A percentile compares a stretch with the other conserved stretches of the same genome.
Conservation (phyloP, 2,888 invertebrate genomes). For the Dorcus parallelipipedus region DNA sequence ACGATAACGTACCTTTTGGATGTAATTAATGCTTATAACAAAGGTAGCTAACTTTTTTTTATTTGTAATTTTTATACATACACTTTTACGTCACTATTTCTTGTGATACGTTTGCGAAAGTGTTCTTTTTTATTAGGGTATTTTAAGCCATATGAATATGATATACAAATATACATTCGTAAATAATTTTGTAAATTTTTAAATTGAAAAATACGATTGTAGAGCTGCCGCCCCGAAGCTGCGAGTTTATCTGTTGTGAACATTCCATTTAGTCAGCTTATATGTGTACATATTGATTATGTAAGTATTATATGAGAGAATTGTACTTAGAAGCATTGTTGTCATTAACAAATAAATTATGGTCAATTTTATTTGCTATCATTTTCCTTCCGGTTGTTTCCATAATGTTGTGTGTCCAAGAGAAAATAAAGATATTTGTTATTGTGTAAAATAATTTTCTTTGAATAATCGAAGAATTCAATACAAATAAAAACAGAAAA, state of each 20-base stretch:
- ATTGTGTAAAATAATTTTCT: no score
- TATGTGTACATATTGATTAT: constrained; percentile 16
- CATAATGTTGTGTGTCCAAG: no score
- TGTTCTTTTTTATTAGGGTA: background rate
- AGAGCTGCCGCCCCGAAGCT: no score
- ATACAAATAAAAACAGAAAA: no score
- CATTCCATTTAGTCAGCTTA: constrained; percentile 20
- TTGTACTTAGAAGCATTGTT: constrained; percentile 18
- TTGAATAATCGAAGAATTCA: no score
- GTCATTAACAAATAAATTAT: constrained; percentile 15
- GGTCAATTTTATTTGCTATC: background rate
- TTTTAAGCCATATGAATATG: background rate
- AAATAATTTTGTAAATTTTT: background rate
- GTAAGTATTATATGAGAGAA: constrained; percentile 6
- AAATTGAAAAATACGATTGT: background rate
- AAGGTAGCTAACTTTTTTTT: constrained; percentile 7
- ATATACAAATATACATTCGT: background rate
- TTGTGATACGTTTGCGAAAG: background rate
- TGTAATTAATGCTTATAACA: background rate
- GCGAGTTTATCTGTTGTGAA: background rate
- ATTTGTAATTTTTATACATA: background rate
- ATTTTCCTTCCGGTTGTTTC: no score
- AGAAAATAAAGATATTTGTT: no score
- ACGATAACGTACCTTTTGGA: no score
- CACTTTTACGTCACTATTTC: background rate